phyloP scores from a whole-genome alignment of 2,888 invertebrate genomes.

The Agapostemon virescens region DNA sequence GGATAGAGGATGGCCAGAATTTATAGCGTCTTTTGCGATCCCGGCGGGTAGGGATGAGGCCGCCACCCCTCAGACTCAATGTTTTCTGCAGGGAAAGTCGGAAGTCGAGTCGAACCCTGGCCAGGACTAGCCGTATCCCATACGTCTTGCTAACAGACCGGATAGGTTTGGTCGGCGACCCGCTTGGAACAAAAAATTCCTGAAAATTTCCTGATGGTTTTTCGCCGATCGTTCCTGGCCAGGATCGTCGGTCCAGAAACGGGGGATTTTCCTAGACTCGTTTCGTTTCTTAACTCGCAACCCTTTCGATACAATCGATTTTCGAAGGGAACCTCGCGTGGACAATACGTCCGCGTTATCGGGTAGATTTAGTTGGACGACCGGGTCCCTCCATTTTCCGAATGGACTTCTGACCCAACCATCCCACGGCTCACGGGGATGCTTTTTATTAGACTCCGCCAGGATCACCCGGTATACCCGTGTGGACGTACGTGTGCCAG shows the following conservation, averaged over 20 bases:
- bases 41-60: constrained; percentile 65
- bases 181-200: constrained; percentile 58
- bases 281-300: constrained; percentile 53
- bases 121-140: constrained; percentile 78
- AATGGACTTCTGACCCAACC: constrained; percentile 80
- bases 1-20: constrained; percentile 74
- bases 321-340: constrained; percentile 38
- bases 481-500: neutral
- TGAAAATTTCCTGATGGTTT: constrained; percentile 55
- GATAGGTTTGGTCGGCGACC: constrained; percentile 75
- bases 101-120: constrained; percentile 80
- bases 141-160: constrained; percentile 79
- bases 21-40: constrained; percentile 79
- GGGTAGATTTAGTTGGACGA: constrained; percentile 80
- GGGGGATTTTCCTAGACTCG: neutral
- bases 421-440: constrained; percentile 75
- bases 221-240: neutral
- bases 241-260: neutral
- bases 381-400: constrained; percentile 80
- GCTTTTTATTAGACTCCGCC: constrained; percentile 80
- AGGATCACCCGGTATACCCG: constrained; percentile 73
- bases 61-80: constrained; percentile 79
- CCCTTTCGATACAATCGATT: constrained; percentile 8
- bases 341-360: constrained; percentile 78
- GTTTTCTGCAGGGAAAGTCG: constrained; percentile 80